Evolutionary conservation across 2,888 invertebrate species (phyloP), one percentile per base, ranked within the genome.

Genomic region (Eupithecia tripunctaria): DNA sequence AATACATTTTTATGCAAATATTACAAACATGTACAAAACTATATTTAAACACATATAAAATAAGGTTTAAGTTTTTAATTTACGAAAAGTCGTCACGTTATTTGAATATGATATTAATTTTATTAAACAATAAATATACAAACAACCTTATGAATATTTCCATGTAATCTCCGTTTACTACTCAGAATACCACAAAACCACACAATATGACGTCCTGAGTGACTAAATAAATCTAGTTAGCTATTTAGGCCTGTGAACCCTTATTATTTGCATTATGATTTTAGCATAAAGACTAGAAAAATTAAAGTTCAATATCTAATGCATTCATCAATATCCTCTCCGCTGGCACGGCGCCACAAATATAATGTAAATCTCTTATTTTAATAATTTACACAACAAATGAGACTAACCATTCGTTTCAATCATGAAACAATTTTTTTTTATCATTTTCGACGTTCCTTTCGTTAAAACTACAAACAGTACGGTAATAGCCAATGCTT

Each of bases 391-490:
- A 10, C n/a, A 21, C 51, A 21, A 51, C 51, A 21, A 47, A 47
- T 51, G 10, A 51, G 21, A 21, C 21, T 25, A 25, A 21, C 25
- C 25, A 56, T 56, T 56, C 25, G n/a, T 43, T 69, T 70, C 14
- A 63, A 29, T 32, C 67, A 63, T 7, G n/a, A 51, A 27, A 63
- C 12, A 14, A 73, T 63, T 8, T 43, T 15, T 43, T 67, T 63
- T 10, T 6, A 0, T 68, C 51, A 0, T 72, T 56, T n/a, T n/a
- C n/a, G n/a, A n/a, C 1, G 59, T 1, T 75, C 21, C 68, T 70
- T 65, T 70, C 18, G 75, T 70, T n/a, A 76, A 67, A 67, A 74
- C 69, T 12, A 72, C 38, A 73, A 79, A 79, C 8, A 79, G 74
- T 21, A 38, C 12, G 21, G 72, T 79, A 4, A 79, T 68, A 1